Evolutionary conservation across 2,113 vertebrate species (phyloP), one percentile per base, ranked within the genome.

Genomic region (Sinocyclocheilus grahami): DNA sequence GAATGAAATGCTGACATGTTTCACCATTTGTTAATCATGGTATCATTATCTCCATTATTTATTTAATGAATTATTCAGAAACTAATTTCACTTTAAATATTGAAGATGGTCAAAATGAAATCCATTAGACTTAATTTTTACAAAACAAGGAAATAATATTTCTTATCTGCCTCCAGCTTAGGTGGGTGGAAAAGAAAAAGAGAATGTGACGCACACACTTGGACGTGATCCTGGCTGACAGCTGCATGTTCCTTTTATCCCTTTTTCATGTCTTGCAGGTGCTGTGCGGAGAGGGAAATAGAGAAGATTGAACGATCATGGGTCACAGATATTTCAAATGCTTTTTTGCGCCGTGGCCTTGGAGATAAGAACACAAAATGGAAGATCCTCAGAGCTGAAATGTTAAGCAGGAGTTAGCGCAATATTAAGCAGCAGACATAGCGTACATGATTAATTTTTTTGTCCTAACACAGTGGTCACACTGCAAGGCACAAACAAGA

Each of bases 61-160:
- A 42, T 42, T 42, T 9, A 22, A 72, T 72, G 4, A 72, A 42
- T 39, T 42, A 20, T 22, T 22, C 20, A 72, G 4, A 72, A 42
- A 42, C 4, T 20, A 92, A 94, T 94, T 88, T 90, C 42, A 46
- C 42, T 60, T 60, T 30, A 30, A 27, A 88, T 74, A 83, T 87
- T 74, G 85, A 88, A 89, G 89, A 89, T 88, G 92, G 69, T 12
- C 10, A 10, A 10, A 92, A 93, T 93, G 92, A 92, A 94, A 92
- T 92, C 89, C 91, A 93, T 95, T 93, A 92, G 89, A 92, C 89
- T 91, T 84, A 90, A 1, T 7, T 60, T 60, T 62, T n/a, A 62
- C 83, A 90, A 91, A 93, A 93, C 87, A 90, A 90, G 87, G 84
- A 88, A 93, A 94, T 92, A 92, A 92, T 91, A 88, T 24, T 72